These are phyloP conservation scores for Drosophila miranda DNA, from an alignment of 1,140 invertebrate species.

Conservation along the genomic window DNA sequence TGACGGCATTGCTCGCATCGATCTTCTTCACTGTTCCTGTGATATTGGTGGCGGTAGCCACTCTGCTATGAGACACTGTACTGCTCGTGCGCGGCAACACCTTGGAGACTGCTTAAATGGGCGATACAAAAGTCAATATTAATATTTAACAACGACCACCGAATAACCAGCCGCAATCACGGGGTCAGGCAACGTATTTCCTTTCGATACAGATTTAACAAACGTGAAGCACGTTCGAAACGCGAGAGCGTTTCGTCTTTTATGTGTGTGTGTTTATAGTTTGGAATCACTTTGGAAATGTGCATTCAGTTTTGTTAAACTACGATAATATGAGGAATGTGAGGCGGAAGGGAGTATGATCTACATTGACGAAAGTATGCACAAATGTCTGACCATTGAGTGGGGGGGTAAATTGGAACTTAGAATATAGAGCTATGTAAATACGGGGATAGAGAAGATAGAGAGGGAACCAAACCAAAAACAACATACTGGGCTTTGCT, in stretches of 20 bases:
- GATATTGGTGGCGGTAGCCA: constrained; percentile 61
- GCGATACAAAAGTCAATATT: constrained; percentile 23
- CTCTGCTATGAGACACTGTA: constrained; percentile 53
- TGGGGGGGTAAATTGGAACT: constrained; percentile 11
- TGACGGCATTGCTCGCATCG: constrained; percentile 61
- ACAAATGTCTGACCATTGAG: constrained; percentile 25
- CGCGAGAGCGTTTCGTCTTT: neutral
- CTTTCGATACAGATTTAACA: constrained; percentile 46
- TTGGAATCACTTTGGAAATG: constrained; percentile 31
- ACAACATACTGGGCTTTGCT: constrained; percentile 84
- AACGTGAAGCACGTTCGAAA: constrained; percentile 75
- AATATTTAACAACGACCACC: constrained; percentile 15
- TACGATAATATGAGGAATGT: constrained; percentile 6
- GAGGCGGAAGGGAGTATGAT: constrained; percentile 13
- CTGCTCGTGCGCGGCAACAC: constrained; percentile 82
- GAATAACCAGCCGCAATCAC: neutral
- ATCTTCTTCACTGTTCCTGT: constrained; percentile 76
- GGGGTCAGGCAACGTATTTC: no score
- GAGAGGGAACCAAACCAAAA: constrained; percentile 82
- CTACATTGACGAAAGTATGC: constrained; percentile 27
- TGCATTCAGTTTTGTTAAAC: constrained; percentile 72
- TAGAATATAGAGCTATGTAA: constrained; percentile 1
- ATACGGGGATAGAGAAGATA: neutral
- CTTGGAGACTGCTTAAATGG: constrained; percentile 83
- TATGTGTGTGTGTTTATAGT: constrained; percentile 23